These are phyloP conservation scores for Bruchidius siliquastri DNA, from an alignment of 2,888 invertebrate genomes.

Conservation along the genomic window DNA sequence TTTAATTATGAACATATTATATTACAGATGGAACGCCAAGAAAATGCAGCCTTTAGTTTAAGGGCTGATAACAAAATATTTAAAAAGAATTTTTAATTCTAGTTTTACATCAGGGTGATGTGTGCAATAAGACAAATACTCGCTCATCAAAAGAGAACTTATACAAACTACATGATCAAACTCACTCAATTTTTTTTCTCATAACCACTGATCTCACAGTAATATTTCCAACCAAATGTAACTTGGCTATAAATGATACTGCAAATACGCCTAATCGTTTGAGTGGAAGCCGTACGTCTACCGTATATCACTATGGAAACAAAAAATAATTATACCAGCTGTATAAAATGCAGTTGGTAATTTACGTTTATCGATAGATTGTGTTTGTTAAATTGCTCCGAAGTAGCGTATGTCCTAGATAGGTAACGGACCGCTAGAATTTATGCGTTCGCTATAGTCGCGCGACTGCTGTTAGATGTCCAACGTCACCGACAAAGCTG, in stretches of 20 bases:
- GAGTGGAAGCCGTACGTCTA: not conserved
- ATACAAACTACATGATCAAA: no score
- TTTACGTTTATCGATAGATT: slow-evolving; percentile 15
- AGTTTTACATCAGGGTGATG: no score
- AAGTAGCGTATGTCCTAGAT: slow-evolving; percentile 16
- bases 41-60: no score
- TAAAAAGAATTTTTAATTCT: no score
- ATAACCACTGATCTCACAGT: no score
- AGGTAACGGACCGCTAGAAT: not conserved
- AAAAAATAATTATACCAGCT: not conserved
- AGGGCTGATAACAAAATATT: no score
- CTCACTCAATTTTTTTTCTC: no score
- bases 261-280: not conserved
- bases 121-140: no score
- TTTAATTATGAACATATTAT: no score
- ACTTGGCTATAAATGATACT: not conserved
- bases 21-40: no score
- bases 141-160: no score
- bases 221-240: no score
- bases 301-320: not conserved
- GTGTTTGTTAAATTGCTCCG: slow-evolving; percentile 16
- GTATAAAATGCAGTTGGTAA: slow-evolving; percentile 2
- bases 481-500: not conserved
- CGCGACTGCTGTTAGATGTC: not conserved
- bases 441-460: not conserved